A percentile compares a stretch with the other conserved stretches of the same genome.
These are phyloP conservation scores for Maconellicoccus hirsutus DNA, from an alignment of 1,140 invertebrate genomes.

Conservation along the genomic window DNA sequence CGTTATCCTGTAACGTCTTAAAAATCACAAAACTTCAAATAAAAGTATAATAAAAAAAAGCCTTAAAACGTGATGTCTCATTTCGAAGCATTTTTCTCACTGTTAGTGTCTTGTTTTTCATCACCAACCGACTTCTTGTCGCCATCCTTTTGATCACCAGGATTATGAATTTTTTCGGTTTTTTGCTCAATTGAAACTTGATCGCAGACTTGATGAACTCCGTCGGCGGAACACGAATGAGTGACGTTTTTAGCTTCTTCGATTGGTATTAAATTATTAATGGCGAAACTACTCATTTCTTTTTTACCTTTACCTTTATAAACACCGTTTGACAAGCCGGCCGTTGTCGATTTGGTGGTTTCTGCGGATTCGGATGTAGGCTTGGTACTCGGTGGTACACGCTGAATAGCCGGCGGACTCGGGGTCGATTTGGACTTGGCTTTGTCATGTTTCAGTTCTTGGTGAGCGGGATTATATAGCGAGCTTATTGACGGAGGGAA, in stretches of 20 bases:
- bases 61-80: not conserved
- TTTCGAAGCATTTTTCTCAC: not conserved
- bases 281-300: not conserved
- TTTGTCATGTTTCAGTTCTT: constrained; percentile 23
- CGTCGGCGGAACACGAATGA: not conserved
- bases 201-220: constrained; percentile 1
- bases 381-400: not conserved
- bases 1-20: too few relatives aligned
- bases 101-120: not conserved
- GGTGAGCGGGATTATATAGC: constrained; percentile 31
- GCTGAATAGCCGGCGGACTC: not conserved
- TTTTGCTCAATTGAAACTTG: not conserved
- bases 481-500: constrained; percentile 31
- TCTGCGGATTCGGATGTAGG: not conserved
- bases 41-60: too few relatives aligned
- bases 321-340: not conserved
- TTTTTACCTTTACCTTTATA: not conserved
- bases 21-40: too few relatives aligned
- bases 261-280: not conserved
- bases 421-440: constrained; percentile 23
- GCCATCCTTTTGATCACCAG: not conserved
- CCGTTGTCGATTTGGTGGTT: not conserved
- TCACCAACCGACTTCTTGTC: not conserved
- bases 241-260: not conserved
- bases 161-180: not conserved